These are phyloP conservation scores for Mugil cephalus DNA, from an alignment of 2,113 vertebrate genomes.

Conservation along the genomic window DNA sequence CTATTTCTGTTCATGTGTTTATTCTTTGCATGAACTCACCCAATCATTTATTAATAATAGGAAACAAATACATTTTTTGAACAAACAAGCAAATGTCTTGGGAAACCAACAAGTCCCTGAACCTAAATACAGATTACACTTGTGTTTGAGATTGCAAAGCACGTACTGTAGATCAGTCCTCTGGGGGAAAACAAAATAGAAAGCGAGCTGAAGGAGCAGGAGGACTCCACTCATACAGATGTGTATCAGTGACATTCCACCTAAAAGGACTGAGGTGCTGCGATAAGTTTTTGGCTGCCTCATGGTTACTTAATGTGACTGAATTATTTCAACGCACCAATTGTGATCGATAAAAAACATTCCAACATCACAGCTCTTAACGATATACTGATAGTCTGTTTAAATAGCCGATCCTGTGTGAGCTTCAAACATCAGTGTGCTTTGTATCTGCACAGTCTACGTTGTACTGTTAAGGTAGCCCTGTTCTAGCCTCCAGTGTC, in stretches of 20 bases:
- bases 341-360: constrained; percentile 21
- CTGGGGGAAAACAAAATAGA: background rate
- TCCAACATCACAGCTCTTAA: constrained; percentile 40
- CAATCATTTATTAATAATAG: constrained; percentile 11
- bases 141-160: constrained; percentile 50
- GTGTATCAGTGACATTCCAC: constrained; percentile 46
- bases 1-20: constrained; percentile 9
- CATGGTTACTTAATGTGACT: constrained; percentile 21
- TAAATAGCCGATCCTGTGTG: constrained; percentile 46
- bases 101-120: constrained; percentile 43
- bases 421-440: constrained; percentile 63
- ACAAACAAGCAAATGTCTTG: constrained; percentile 44
- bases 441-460: constrained; percentile 60
- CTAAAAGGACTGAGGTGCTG: constrained; percentile 38
- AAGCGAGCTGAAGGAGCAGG: constrained; percentile 12
- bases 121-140: constrained; percentile 41
- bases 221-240: constrained; percentile 39
- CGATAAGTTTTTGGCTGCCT: constrained; percentile 4
- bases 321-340: constrained; percentile 20
- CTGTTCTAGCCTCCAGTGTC: constrained; percentile 67
- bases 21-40: constrained; percentile 1
- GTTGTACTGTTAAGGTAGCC: constrained; percentile 50
- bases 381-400: constrained; percentile 30
- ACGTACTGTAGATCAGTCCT: constrained; percentile 35
- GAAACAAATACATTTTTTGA: constrained; percentile 18